Evolutionary conservation across 2,113 vertebrate species (phyloP).

Genomic region (Syngnathus floridae): DNA sequence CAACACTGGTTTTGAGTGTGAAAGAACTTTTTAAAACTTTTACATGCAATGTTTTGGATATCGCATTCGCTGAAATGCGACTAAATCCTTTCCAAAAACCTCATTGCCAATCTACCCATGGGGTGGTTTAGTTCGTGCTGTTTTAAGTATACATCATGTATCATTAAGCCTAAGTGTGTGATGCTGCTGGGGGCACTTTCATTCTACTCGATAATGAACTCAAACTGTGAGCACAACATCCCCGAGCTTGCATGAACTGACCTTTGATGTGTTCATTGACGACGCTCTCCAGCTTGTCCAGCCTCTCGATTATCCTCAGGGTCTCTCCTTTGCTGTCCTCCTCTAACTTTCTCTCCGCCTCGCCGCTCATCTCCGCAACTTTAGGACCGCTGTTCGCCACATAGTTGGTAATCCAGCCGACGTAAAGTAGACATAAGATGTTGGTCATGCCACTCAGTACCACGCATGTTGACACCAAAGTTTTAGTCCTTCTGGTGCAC

Average conservation of each 20-base stretch:
- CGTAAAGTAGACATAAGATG: slow-evolving; percentile 91
- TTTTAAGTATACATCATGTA: not conserved
- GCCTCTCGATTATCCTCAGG: slow-evolving; percentile 85
- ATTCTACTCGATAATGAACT: not conserved
- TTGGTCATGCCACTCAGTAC: slow-evolving; percentile 97
- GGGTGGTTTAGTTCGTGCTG: not conserved
- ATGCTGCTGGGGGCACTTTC: not conserved
- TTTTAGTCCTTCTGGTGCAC: slow-evolving; percentile 96
- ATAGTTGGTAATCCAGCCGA: slow-evolving; percentile 96
- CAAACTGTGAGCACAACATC: not conserved
- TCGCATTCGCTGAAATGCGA: not conserved
- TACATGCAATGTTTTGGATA: not conserved
- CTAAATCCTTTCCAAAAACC: not conserved
- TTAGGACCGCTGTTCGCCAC: slow-evolving; percentile 86
- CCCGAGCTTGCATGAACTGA: slow-evolving; percentile 41
- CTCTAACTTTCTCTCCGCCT: slow-evolving; percentile 81
- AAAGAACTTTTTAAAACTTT: not conserved
- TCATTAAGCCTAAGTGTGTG: not conserved
- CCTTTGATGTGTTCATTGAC: slow-evolving; percentile 97
- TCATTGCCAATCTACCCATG: no score
- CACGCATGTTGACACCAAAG: slow-evolving; percentile 97
- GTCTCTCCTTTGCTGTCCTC: slow-evolving; percentile 89
- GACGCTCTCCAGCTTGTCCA: slow-evolving; percentile 92
- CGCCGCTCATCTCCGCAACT: slow-evolving; percentile 76
- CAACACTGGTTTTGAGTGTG: no score